Evolutionary conservation across 2,888 invertebrate species (phyloP).

Genomic region (Odontomyia ornata): DNA sequence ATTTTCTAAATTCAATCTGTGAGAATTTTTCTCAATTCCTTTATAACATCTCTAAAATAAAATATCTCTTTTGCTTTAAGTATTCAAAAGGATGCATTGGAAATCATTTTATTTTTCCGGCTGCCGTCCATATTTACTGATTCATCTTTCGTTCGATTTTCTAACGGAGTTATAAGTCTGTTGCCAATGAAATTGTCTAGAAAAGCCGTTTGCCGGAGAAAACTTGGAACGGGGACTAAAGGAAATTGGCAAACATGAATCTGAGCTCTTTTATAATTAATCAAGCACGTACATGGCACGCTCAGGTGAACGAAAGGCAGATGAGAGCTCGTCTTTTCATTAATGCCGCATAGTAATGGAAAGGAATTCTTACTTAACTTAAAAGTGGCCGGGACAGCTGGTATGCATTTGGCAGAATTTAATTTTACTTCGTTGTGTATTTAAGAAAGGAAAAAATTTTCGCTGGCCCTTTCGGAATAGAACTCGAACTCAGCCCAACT

Average conservation of each 20-base stretch:
- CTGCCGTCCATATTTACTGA: not conserved
- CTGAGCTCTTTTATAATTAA: slow-evolving; percentile 59
- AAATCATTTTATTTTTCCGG: not conserved
- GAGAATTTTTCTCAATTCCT: too few relatives aligned
- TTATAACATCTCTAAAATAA: too few relatives aligned
- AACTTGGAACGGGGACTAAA: not conserved
- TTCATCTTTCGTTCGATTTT: not conserved
- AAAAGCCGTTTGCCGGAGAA: not conserved
- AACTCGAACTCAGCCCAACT: too few relatives aligned
- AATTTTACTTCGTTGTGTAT: not conserved
- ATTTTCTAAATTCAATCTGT: not conserved
- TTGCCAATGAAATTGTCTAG: not conserved
- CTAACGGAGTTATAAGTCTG: not conserved
- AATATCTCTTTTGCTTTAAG: not conserved
- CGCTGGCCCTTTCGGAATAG: too few relatives aligned
- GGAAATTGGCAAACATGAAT: slow-evolving; percentile 39
- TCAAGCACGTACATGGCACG: slow-evolving; percentile 58
- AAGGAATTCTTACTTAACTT: not conserved
- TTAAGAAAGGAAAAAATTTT: too few relatives aligned
- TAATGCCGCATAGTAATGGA: not conserved
- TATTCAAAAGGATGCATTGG: not conserved
- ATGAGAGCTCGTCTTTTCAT: slow-evolving; percentile 8
- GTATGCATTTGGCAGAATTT: not conserved
- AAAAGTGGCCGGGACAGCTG: not conserved
- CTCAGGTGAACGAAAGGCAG: slow-evolving; percentile 15